Evolutionary conservation across 2,797 vertebrate genomes (phyloP).

Genomic region (Furcifer pardalis): DNA sequence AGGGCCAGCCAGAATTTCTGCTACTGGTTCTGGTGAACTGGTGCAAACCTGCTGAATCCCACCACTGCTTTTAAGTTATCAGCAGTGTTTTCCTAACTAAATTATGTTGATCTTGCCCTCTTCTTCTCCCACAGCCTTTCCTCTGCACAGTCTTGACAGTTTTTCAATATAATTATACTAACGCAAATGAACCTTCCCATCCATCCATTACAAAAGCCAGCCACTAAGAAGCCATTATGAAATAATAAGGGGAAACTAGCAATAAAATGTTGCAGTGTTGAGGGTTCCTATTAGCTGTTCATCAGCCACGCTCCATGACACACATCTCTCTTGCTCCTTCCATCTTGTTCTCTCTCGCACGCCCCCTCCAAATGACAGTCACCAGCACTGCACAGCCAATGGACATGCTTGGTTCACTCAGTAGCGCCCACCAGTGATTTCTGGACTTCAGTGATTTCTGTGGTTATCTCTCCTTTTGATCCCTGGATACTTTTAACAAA

Average conservation of each 20-base stretch:
- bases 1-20: no score
- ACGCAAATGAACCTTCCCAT: constrained; percentile 18
- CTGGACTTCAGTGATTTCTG: not conserved
- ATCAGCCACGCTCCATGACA: not conserved
- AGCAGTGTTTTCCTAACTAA: not conserved
- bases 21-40: no score
- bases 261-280: not conserved
- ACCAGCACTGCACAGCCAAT: not conserved
- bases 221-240: constrained; percentile 18
- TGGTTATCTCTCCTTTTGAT: not conserved
- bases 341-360: not conserved
- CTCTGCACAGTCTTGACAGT: constrained; percentile 20
- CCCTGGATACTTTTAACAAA: not conserved
- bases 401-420: not conserved
- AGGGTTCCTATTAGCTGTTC: not conserved
- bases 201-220: constrained; percentile 2
- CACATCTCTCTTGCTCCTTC: not conserved
- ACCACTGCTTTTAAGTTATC: no score
- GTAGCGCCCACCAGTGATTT: no score
- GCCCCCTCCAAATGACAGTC: not conserved
- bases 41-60: no score
- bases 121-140: constrained; percentile 15
- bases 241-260: not conserved
- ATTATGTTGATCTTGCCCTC: not conserved
- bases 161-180: constrained; percentile 32